phyloP scores from a whole-genome alignment of 2,113 vertebrate genomes.

The Siniperca knerii region DNA sequence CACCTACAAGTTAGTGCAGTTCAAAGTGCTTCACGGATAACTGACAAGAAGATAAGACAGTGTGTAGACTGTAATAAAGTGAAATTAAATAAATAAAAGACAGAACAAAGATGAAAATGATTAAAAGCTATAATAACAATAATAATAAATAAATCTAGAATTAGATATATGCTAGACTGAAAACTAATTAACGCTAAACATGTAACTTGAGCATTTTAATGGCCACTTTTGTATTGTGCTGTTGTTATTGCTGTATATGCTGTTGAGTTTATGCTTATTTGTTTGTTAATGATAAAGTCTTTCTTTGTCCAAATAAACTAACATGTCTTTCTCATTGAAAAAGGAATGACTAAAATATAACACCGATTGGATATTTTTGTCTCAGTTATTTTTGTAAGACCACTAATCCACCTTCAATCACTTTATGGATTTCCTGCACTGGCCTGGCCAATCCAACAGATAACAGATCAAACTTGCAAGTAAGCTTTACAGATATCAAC shows the following conservation, averaged over 20 bases:
- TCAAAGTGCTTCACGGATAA: too few species aligned
- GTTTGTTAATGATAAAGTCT: neutral
- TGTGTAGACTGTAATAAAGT: too few species aligned
- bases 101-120: too few species aligned
- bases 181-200: neutral
- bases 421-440: conserved; percentile 26
- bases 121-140: too few species aligned
- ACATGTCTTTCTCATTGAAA: neutral
- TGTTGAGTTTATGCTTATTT: neutral
- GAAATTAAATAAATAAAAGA: too few species aligned
- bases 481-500: conserved; percentile 15
- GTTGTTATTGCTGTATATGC: neutral
- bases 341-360: neutral
- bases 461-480: conserved; percentile 15
- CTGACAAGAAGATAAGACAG: too few species aligned
- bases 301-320: neutral
- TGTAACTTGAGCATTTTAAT: neutral
- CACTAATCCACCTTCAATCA: conserved; percentile 19
- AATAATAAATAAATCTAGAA: too few species aligned
- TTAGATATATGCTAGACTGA: too few species aligned
- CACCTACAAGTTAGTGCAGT: too few species aligned
- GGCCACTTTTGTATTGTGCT: neutral
- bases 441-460: conserved; percentile 21
- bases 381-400: neutral
- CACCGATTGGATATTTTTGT: neutral